Percentiles rank a stretch among this genome's conserved stretches.
These are phyloP conservation scores for Drosophila bocki DNA, from an alignment of 1,140 invertebrate species.

Conservation along the genomic window DNA sequence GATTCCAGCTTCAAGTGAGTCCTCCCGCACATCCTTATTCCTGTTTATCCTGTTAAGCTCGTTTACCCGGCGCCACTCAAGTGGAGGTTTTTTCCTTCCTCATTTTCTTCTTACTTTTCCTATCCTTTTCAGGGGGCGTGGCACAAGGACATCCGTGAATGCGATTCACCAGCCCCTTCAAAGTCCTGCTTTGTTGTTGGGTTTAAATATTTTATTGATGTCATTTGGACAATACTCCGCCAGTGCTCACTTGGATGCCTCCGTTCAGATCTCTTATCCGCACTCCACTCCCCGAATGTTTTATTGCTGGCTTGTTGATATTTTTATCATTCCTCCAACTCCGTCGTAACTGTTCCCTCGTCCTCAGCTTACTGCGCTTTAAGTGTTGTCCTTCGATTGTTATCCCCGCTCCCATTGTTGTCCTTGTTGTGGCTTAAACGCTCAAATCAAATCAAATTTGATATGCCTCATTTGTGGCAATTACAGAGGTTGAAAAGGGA, in stretches of 20 bases:
- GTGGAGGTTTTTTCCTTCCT: conserved; percentile 6
- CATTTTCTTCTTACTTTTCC: background rate
- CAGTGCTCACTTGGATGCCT: conserved; percentile 64
- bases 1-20: conserved; percentile 36
- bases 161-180: conserved; percentile 13
- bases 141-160: conserved; percentile 25
- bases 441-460: conserved; percentile 66
- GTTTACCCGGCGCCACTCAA: conserved; percentile 49
- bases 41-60: conserved; percentile 58
- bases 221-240: conserved; percentile 69
- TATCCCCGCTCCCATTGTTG: conserved; percentile 20
- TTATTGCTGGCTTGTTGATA: conserved; percentile 72
- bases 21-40: conserved; percentile 31
- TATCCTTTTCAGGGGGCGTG: background rate
- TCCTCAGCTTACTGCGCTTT: conserved; percentile 35
- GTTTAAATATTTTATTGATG: conserved; percentile 79
- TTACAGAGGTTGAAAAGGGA: conserved; percentile 14
- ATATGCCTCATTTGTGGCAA: conserved; percentile 67
- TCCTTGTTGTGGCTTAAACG: conserved; percentile 43
- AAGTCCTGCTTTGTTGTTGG: conserved; percentile 52
- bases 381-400: conserved; percentile 54
- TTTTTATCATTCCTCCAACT: conserved; percentile 55
- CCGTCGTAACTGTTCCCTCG: background rate
- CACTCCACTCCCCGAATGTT: conserved; percentile 48
- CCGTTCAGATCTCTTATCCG: conserved; percentile 23